Base-by-base conservation (phyloP, 1,140 invertebrate species). In the Asobara japonica region DNA sequence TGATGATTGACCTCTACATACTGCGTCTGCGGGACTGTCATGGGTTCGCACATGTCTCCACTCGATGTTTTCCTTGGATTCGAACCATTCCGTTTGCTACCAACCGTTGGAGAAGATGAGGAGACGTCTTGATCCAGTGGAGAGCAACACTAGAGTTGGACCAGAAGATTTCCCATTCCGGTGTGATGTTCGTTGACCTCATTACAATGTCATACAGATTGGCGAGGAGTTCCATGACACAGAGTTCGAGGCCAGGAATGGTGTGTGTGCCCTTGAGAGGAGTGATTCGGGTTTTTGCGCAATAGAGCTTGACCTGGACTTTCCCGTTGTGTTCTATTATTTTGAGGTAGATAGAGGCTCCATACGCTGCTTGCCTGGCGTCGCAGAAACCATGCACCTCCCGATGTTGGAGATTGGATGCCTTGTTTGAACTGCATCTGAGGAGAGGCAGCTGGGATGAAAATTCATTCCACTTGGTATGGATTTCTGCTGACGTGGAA, bases 1-100 rank as follows among this genome's bases (percentile, higher is more conserved):
- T 71, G 75, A 64, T 10, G 72, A 10, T 33, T 70, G 64, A 29
- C 82, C 81, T 48, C 82, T 71, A 0, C 81, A 83, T 27, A 82
- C 45, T 10, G 78, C 13, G 71, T 85, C 82, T 0, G 81, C 83
- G 3, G 80, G 82, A 73, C 84, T 85, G 6, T 80, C 70, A 0
- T 73, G 11, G 0, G 79, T 74, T 13, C 61, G 27, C 4, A 85
- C 74, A 65, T 86, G 79, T 0, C 65, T 48, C 83, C 82, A 85
- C 7, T 77, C 11, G 7, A 22, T 8, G 4, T 29, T 30, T 29
- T 18, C 72, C 30, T 33, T 82, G 80, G 30, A 88, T 88, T 69
- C 81, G 71, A 16, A 77, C 41, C 0, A 87, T 77, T 29, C 84
- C 64, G 71, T 87, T 87, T 0, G 80, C 80, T 0, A 88, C 82